These are phyloP conservation scores for Acrocephalus kingi DNA, from an alignment of 2,113 vertebrate species.

Conservation along the genomic window DNA sequence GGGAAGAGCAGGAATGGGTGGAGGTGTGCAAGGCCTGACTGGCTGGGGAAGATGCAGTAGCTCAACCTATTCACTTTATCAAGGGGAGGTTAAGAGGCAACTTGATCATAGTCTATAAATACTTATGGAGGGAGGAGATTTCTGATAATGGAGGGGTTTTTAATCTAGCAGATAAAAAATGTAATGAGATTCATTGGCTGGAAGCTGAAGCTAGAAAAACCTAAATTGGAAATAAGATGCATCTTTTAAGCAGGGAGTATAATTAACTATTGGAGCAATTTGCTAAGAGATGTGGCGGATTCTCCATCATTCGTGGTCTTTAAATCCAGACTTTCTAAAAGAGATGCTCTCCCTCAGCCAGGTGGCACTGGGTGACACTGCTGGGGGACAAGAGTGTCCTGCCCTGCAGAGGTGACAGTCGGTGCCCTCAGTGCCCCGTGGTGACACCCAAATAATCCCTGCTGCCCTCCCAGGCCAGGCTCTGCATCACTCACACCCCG, in stretches of 20 bases:
- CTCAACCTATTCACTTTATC: background rate
- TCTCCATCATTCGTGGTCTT: slow-evolving; percentile 50
- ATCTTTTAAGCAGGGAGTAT: slow-evolving; percentile 62
- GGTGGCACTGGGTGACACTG: background rate
- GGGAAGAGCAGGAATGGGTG: background rate
- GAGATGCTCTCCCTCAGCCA: background rate
- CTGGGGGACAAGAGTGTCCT: background rate
- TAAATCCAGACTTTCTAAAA: slow-evolving; percentile 1
- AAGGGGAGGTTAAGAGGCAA: slow-evolving; percentile 17
- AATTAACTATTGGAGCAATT: slow-evolving; percentile 63
- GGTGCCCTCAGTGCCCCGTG: background rate
- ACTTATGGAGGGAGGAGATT: slow-evolving; percentile 44
- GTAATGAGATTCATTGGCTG: slow-evolving; percentile 63
- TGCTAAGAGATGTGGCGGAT: slow-evolving; percentile 47
- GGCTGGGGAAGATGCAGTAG: background rate
- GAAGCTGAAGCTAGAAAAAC: slow-evolving; percentile 63
- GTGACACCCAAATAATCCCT: background rate
- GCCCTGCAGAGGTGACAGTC: background rate
- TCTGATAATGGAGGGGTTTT: slow-evolving; percentile 66
- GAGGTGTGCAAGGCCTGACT: background rate
- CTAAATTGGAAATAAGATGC: slow-evolving; percentile 65
- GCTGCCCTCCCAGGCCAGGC: background rate
- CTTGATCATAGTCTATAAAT: slow-evolving; percentile 56
- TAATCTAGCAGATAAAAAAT: slow-evolving; percentile 67
- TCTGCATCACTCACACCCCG: background rate